These are phyloP conservation scores for Columba guinea DNA, from an alignment of 2,797 vertebrate genomes.

Conservation along the genomic window DNA sequence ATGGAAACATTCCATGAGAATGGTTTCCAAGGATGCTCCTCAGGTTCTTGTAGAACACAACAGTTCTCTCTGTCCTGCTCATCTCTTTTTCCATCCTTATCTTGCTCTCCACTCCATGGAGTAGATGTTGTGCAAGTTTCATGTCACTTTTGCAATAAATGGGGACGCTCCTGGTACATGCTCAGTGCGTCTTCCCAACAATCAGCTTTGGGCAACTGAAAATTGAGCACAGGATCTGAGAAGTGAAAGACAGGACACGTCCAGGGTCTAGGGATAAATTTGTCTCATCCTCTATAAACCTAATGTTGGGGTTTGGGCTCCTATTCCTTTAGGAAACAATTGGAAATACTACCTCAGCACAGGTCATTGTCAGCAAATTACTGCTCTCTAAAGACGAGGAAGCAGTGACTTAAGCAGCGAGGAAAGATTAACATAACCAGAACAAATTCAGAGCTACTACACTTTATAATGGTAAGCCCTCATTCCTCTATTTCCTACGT, in stretches of 20 bases:
- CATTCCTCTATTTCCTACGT: neutral
- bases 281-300: neutral
- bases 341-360: neutral
- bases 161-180: fast-evolving
- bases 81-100: neutral
- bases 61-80: neutral
- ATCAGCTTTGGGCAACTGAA: neutral
- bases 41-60: neutral
- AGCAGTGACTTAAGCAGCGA: neutral
- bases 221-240: neutral
- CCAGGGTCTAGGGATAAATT: neutral
- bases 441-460: neutral
- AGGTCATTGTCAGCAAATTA: neutral
- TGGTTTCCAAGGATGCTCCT: neutral
- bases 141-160: neutral
- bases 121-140: neutral
- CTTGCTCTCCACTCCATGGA: neutral
- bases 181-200: neutral
- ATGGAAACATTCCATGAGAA: neutral
- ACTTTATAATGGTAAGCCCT: neutral
- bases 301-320: neutral
- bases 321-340: neutral
- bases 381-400: neutral
- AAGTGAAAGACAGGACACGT: neutral
- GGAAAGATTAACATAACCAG: neutral